Evolutionary conservation across 2,113 vertebrate genomes (phyloP).

Genomic region (Numida meleagris): DNA sequence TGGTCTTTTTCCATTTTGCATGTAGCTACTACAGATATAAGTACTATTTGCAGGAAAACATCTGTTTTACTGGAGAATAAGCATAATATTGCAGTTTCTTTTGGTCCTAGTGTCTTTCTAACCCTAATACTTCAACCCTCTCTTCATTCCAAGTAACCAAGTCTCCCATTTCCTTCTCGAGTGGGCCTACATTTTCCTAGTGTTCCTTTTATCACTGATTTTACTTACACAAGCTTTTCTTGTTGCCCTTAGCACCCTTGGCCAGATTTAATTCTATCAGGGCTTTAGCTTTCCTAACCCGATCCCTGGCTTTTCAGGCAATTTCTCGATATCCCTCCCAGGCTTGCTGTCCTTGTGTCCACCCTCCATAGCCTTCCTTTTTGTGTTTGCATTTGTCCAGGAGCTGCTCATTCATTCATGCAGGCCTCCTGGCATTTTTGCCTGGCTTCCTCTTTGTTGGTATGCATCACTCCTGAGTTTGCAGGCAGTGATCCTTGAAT

Average conservation of each 20-base stretch:
- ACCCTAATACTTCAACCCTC: no score
- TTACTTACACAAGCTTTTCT: background rate
- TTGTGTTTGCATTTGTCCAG: no score
- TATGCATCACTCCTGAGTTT: no score
- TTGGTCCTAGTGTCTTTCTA: background rate
- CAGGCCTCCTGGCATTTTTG: no score
- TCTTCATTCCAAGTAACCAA: no score
- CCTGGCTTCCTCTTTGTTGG: no score
- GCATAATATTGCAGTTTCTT: background rate
- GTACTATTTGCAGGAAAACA: background rate
- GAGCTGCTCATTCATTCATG: no score
- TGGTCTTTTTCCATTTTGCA: no score
- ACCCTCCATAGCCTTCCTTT: background rate
- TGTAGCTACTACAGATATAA: background rate
- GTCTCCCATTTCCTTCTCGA: background rate
- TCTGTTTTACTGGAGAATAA: background rate
- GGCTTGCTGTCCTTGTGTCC: background rate
- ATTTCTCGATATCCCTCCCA: background rate
- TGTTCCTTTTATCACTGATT: background rate
- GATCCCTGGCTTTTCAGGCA: background rate
- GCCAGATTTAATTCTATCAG: background rate
- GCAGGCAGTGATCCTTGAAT: no score
- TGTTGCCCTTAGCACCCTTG: background rate
- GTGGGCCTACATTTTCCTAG: background rate
- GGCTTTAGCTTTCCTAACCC: background rate